A percentile compares a stretch with the other conserved stretches of the same genome.
These are phyloP conservation scores for Sclerurus mexicanus DNA, from an alignment of 2,113 vertebrate genomes.

Conservation along the genomic window DNA sequence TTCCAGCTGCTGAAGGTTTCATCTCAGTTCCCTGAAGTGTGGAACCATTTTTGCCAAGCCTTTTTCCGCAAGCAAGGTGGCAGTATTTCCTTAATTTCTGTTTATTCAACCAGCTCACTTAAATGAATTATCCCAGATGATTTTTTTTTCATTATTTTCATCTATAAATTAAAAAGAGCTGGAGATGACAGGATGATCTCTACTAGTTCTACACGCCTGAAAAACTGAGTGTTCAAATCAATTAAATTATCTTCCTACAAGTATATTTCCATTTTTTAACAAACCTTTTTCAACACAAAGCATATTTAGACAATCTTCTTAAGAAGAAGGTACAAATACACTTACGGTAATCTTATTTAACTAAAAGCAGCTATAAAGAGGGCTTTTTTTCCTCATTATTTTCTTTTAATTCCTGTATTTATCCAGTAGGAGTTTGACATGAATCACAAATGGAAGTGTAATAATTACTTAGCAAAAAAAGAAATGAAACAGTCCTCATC, in stretches of 20 bases:
- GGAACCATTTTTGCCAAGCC: not conserved
- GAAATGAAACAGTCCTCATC: not conserved
- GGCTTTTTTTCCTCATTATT: rapidly evolving
- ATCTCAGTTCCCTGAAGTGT: not conserved
- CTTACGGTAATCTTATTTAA: not conserved
- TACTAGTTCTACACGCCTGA: not conserved
- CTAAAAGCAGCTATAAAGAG: not conserved
- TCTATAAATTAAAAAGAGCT: not conserved
- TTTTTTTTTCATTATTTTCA: not conserved
- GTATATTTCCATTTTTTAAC: not conserved
- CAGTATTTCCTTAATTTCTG: not conserved
- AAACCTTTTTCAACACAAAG: not conserved
- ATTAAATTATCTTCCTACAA: not conserved
- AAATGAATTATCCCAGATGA: not conserved
- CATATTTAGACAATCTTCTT: not conserved
- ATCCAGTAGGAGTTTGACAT: not conserved
- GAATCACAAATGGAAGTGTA: not conserved
- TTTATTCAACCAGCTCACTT: not conserved
- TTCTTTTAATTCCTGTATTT: not conserved
- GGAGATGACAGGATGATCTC: not conserved
- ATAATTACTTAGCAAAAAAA: not conserved
- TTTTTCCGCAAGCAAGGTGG: not conserved
- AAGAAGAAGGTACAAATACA: not conserved
- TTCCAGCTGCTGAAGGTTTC: not conserved
- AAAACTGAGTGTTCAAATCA: not conserved